phyloP scores from a whole-genome alignment of 2,888 invertebrate species.

The Ernsta delagoae region DNA sequence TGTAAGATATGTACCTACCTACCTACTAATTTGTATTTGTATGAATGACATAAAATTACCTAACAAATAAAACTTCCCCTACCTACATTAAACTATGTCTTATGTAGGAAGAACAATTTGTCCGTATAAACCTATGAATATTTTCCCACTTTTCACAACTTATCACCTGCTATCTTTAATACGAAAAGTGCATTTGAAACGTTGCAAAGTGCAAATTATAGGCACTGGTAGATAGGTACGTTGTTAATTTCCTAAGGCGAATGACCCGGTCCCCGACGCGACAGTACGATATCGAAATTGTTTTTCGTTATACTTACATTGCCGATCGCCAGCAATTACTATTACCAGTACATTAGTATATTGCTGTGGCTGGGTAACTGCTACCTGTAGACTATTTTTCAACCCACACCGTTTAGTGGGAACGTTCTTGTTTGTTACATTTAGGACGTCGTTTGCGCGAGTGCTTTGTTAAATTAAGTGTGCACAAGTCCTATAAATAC shows the following conservation, averaged over 20 bases:
- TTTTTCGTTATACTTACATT: conserved; percentile 12
- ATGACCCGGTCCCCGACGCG: conserved; percentile 1
- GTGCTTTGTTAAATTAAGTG: too few species aligned
- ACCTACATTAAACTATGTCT: too few species aligned
- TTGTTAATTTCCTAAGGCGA: conserved; percentile 15
- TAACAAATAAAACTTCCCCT: not conserved
- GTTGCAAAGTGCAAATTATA: conserved; percentile 13
- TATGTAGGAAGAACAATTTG: not conserved
- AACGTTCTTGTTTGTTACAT: too few species aligned
- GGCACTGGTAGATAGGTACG: too few species aligned
- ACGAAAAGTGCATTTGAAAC: conserved; percentile 18
- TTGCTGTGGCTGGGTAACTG: conserved; percentile 7
- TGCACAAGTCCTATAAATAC: too few species aligned
- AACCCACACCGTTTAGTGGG: not conserved
- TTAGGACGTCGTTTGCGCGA: too few species aligned
- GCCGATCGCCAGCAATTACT: conserved; percentile 25
- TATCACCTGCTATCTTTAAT: conserved; percentile 21
- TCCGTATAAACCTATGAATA: conserved; percentile 4
- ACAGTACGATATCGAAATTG: conserved; percentile 24
- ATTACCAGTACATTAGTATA: conserved; percentile 22
- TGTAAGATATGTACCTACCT: too few species aligned
- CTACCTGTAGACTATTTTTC: not conserved
- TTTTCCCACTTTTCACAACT: not conserved
- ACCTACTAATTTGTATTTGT: too few species aligned
- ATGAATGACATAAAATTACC: too few species aligned